A percentile compares a stretch with the other conserved stretches of the same genome.
phyloP scores from a whole-genome alignment of 2,113 vertebrate genomes.

The Macaca mulatta region DNA sequence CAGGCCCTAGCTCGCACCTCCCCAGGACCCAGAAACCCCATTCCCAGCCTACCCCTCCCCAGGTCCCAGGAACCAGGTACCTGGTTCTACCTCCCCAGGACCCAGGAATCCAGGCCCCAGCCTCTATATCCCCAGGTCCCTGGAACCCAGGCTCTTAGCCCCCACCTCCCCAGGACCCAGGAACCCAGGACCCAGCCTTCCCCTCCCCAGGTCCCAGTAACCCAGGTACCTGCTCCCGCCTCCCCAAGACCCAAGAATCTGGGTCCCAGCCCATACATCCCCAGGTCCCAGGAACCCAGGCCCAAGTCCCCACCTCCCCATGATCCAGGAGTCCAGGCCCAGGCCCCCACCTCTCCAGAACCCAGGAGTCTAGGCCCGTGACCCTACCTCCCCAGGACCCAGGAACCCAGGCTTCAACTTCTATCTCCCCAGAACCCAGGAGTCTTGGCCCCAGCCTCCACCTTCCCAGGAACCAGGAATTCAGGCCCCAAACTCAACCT shows the following conservation, averaged over 20 bases:
- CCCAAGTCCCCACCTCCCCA: neutral
- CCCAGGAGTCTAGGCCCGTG: neutral
- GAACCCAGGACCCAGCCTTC: neutral
- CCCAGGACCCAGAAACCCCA: neutral
- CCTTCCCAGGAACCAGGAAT: neutral
- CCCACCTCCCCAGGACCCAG: neutral
- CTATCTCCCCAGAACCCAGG: neutral
- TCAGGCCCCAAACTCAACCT: no score
- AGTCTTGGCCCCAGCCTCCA: neutral
- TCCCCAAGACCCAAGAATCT: neutral
- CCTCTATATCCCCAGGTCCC: neutral
- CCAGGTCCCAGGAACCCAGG: neutral
- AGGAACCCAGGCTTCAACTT: neutral
- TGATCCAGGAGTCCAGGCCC: no score
- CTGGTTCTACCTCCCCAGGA: neutral
- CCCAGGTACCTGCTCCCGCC: no score
- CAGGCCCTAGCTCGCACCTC: no score
- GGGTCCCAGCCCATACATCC: neutral
- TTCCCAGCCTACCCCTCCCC: neutral
- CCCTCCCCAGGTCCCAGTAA: neutral
- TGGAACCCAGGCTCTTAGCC: neutral
- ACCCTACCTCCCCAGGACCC: neutral
- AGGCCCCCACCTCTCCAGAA: no score
- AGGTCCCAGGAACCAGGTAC: neutral
- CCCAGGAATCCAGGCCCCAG: neutral